Percentiles rank a stretch among this genome's conserved stretches.
Evolutionary conservation across 2,888 invertebrate genomes (phyloP).

Genomic region (Limnephilus auricula): DNA sequence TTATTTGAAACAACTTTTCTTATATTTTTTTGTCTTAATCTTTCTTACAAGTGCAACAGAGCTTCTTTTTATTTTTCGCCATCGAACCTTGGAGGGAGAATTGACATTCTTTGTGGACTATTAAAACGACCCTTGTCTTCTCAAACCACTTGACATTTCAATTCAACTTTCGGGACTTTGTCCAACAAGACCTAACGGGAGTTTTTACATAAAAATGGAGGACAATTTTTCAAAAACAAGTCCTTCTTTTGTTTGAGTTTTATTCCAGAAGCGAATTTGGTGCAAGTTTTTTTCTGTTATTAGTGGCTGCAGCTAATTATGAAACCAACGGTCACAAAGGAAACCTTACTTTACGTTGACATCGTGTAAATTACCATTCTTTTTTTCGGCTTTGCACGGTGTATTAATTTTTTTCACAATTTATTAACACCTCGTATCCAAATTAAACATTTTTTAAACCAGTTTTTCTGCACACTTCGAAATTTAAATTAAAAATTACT

Average conservation of each 20-base stretch:
- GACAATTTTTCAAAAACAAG: slow-evolving; percentile 23
- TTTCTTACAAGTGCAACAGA: not conserved
- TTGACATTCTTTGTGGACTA: slow-evolving; percentile 53
- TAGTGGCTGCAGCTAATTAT: slow-evolving; percentile 2
- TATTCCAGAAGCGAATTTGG: not conserved
- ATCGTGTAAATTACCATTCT: not conserved
- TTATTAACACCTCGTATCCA: not conserved
- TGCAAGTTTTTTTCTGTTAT: not conserved
- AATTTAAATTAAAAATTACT: no score
- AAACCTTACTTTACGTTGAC: not conserved
- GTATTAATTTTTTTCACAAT: not conserved
- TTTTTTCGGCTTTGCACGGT: not conserved
- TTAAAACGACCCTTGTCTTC: slow-evolving; percentile 57
- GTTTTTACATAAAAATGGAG: slow-evolving; percentile 17
- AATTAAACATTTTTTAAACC: not conserved
- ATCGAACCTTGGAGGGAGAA: slow-evolving; percentile 10
- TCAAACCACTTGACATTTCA: slow-evolving; percentile 56
- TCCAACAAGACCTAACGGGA: slow-evolving; percentile 7
- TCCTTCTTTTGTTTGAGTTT: slow-evolving; percentile 35
- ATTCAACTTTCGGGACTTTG: slow-evolving; percentile 57
- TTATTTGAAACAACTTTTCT: not conserved
- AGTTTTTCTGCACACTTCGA: no score
- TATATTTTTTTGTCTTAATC: not conserved
- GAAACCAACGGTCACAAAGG: not conserved
- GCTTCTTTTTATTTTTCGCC: not conserved